These are phyloP conservation scores for Melanerpes aurifrons DNA, from an alignment of 2,113 vertebrate species.

Conservation along the genomic window DNA sequence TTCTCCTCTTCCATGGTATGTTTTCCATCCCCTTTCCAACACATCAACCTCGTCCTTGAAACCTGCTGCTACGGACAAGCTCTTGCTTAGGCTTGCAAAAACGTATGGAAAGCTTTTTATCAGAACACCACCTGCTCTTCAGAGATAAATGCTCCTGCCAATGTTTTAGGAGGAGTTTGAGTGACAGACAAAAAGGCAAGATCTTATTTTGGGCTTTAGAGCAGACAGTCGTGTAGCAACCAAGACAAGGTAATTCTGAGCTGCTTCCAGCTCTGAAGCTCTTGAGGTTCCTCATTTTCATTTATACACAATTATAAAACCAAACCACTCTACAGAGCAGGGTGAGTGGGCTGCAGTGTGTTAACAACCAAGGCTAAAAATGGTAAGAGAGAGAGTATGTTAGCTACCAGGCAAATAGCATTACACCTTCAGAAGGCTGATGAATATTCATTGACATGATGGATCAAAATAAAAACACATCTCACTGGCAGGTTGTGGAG, in stretches of 20 bases:
- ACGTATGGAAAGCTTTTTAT: background rate
- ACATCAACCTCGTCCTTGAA: background rate
- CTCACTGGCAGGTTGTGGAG: background rate
- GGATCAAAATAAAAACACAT: constrained; percentile 38
- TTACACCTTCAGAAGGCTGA: constrained; percentile 29
- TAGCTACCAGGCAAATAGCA: constrained; percentile 37
- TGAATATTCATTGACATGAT: constrained; percentile 45
- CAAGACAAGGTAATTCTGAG: constrained; percentile 1
- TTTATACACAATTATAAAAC: constrained; percentile 22
- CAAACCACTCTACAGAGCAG: background rate
- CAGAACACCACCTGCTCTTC: background rate
- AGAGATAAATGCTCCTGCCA: background rate
- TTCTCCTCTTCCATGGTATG: background rate
- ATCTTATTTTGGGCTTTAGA: constrained; percentile 10
- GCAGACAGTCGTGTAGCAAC: background rate
- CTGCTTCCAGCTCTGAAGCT: constrained; percentile 11
- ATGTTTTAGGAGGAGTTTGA: background rate
- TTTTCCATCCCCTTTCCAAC: background rate
- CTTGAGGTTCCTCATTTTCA: constrained; percentile 37
- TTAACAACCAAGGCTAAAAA: constrained; percentile 31
- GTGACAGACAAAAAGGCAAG: constrained; percentile 27
- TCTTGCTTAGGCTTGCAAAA: background rate
- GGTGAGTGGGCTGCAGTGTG: constrained; percentile 26
- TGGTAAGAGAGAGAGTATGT: background rate
- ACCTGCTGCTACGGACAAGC: background rate